Conservation (phyloP, 2,113 vertebrate species). For the Spermophilus dauricus region DNA sequence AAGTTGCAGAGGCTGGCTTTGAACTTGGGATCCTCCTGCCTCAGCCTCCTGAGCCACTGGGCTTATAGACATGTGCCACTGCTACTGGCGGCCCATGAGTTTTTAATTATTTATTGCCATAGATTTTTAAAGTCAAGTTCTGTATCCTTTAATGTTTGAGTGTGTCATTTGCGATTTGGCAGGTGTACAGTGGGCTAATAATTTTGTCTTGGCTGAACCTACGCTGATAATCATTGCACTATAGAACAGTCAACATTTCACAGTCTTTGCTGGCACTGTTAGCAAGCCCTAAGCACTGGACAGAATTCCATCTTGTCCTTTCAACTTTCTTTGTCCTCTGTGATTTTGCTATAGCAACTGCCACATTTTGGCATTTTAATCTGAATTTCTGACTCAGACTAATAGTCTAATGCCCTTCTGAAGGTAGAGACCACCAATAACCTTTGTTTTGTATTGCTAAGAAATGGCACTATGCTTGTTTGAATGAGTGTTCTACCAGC, state of each 20-base stretch:
- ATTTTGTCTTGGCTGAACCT: neutral
- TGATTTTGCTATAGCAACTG: neutral
- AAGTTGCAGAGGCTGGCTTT: too few relatives aligned
- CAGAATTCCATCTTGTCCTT: neutral
- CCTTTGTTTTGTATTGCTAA: neutral
- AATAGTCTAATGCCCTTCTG: neutral
- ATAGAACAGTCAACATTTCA: neutral
- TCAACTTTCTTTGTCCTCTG: neutral
- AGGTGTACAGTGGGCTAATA: neutral
- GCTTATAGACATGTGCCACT: too few relatives aligned
- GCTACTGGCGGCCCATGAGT: too few relatives aligned
- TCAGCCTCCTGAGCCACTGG: too few relatives aligned
- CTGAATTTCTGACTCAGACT: neutral
- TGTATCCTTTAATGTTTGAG: neutral
- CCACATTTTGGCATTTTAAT: neutral
- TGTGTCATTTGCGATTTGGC: neutral
- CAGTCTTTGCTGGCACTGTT: neutral
- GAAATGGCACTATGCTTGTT: neutral
- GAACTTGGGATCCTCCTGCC: too few relatives aligned
- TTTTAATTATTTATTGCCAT: neutral
- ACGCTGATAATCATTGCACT: neutral
- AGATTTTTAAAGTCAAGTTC: neutral
- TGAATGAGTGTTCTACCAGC: neutral
- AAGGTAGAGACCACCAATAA: neutral
- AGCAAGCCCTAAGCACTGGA: neutral